Conservation (phyloP, 2,113 vertebrate genomes). For the Piprites chloris region DNA sequence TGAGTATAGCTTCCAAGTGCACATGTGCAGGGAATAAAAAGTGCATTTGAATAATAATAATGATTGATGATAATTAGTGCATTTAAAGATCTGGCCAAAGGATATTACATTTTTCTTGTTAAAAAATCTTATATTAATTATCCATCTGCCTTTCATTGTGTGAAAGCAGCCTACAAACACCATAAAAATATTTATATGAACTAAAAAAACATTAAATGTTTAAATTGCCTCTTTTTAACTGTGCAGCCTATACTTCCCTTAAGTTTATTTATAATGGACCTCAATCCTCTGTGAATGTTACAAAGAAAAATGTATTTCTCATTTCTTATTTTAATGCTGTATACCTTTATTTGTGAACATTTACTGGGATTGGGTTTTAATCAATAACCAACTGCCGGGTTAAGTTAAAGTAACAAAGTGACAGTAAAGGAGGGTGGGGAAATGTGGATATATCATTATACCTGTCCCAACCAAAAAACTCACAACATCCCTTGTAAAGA, state of each 20-base stretch:
- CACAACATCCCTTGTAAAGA: background rate
- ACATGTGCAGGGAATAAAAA: background rate
- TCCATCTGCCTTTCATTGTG: background rate
- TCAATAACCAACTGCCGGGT: background rate
- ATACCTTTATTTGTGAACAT: background rate
- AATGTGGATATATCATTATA: background rate
- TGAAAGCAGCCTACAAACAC: background rate
- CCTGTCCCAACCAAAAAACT: background rate
- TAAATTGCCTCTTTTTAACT: background rate
- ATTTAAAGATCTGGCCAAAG: background rate
- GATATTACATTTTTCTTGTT: background rate
- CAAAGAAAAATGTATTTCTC: background rate
- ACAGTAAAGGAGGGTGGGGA: accelerated
- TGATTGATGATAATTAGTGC: background rate
- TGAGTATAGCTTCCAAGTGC: background rate
- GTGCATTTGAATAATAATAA: background rate
- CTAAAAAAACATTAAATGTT: background rate
- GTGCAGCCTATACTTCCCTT: background rate
- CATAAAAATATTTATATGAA: background rate
- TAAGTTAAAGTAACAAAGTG: background rate
- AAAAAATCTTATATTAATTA: background rate
- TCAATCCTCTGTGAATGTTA: background rate
- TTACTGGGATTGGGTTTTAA: background rate
- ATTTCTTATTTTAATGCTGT: background rate
- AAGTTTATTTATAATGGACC: background rate